Evolutionary conservation across 2,797 vertebrate species (phyloP).

Genomic region (Parauchenoglanis ngamensis): DNA sequence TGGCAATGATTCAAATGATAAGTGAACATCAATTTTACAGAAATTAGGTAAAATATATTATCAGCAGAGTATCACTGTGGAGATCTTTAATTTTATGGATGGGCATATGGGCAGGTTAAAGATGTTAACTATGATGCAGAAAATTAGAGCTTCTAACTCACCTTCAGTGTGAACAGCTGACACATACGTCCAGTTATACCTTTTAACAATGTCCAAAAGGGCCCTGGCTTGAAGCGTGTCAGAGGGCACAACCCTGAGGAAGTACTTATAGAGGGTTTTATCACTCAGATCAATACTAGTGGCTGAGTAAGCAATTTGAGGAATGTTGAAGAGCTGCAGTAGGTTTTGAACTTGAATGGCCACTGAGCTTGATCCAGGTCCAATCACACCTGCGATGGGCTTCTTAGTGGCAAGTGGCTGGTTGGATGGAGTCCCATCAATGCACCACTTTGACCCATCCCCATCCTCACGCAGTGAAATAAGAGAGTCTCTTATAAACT

Average conservation of each 20-base stretch:
- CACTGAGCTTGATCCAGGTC: conserved; percentile 96
- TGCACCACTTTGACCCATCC: conserved; percentile 86
- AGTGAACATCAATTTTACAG: not conserved
- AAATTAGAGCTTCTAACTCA: conserved; percentile 68
- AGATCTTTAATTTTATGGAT: not conserved
- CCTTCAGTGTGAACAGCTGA: conserved; percentile 98
- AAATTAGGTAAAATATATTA: not conserved
- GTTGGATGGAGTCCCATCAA: conserved; percentile 81
- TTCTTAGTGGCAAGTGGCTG: conserved; percentile 85
- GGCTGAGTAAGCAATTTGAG: conserved; percentile 97
- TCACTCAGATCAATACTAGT: conserved; percentile 98
- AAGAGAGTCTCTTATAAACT: conserved; percentile 96
- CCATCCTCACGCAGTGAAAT: conserved; percentile 93
- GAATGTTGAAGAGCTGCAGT: conserved; percentile 97
- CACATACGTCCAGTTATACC: conserved; percentile 99
- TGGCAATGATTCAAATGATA: not conserved
- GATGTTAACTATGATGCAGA: not conserved
- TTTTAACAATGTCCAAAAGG: conserved; percentile 96
- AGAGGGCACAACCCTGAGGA: conserved; percentile 95
- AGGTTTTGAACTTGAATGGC: conserved; percentile 97
- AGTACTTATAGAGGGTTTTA: conserved; percentile 97
- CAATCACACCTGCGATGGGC: conserved; percentile 96
- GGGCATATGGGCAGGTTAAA: not conserved
- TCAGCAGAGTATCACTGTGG: not conserved
- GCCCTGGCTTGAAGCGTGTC: conserved; percentile 95